These are phyloP conservation scores for Poecilus cupreus DNA, from an alignment of 2,888 invertebrate genomes.

Conservation along the genomic window DNA sequence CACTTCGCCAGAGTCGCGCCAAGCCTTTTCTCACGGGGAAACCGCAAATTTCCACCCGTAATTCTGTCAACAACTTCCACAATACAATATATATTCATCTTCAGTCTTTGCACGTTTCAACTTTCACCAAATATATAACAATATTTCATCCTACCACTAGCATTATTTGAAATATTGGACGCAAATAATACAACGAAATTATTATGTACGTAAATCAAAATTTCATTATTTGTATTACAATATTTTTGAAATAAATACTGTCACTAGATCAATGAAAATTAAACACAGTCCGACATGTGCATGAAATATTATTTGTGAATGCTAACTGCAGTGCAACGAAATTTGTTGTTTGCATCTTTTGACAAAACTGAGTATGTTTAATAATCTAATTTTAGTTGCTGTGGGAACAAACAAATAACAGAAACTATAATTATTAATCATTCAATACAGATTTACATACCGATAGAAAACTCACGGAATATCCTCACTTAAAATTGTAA, in stretches of 20 bases:
- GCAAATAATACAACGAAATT: neutral
- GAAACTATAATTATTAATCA: too few species aligned
- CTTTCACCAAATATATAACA: neutral
- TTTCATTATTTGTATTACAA: neutral
- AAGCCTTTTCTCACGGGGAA: neutral
- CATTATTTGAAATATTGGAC: conserved; percentile 18
- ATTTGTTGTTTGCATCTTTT: neutral
- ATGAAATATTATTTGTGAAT: neutral
- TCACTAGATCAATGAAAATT: conserved; percentile 12
- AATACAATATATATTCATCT: conserved; percentile 22
- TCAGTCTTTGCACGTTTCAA: conserved; percentile 11
- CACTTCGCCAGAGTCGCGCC: conserved; percentile 32
- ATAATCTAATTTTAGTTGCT: too few species aligned
- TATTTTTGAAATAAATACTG: neutral
- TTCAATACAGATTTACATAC: too few species aligned
- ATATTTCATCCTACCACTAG: conserved; percentile 2
- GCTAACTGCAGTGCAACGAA: neutral
- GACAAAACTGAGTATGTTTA: too few species aligned
- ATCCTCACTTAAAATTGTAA: too few species aligned
- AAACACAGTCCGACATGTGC: neutral
- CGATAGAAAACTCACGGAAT: too few species aligned
- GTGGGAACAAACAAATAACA: too few species aligned
- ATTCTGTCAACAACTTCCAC: neutral
- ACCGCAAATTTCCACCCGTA: conserved; percentile 1
- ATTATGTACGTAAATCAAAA: conserved; percentile 12